A percentile compares a stretch with the other conserved stretches of the same genome.
These are phyloP conservation scores for Teleopsis dalmanni DNA, from an alignment of 1,140 invertebrate species.

Conservation along the genomic window DNA sequence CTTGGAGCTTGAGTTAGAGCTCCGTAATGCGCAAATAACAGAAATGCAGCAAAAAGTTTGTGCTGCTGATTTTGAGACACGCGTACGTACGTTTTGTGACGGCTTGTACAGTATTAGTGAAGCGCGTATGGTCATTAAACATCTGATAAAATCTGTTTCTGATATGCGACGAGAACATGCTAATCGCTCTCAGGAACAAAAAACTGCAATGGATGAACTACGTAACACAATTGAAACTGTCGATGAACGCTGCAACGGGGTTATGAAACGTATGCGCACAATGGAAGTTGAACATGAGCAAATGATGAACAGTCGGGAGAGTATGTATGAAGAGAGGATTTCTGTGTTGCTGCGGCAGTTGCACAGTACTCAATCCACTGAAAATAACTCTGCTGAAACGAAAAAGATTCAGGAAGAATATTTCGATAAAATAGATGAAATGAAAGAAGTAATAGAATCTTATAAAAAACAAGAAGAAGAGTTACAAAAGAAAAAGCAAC, in stretches of 20 bases:
- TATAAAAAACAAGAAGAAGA: constrained; percentile 30
- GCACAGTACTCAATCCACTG: constrained; percentile 19
- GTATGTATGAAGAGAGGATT: constrained; percentile 48
- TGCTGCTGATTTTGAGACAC: constrained; percentile 64
- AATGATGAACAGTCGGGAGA: constrained; percentile 32
- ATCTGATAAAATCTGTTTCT: constrained; percentile 25
- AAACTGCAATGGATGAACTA: constrained; percentile 21
- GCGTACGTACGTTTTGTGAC: constrained; percentile 54
- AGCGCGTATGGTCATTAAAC: constrained; percentile 44
- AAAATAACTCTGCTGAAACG: constrained; percentile 3
- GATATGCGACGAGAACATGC: constrained; percentile 30
- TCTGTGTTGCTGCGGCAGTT: constrained; percentile 34
- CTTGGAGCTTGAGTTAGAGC: constrained; percentile 59
- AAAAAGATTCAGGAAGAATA: constrained; percentile 44
- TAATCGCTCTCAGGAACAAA: constrained; percentile 18
- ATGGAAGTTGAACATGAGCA: constrained; percentile 25
- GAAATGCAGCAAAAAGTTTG: constrained; percentile 79
- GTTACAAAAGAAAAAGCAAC: constrained; percentile 24
- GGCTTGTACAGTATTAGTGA: constrained; percentile 58
- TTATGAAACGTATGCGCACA: constrained; percentile 17
- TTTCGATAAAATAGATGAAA: constrained; percentile 30
- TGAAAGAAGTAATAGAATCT: constrained; percentile 43
- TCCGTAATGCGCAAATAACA: constrained; percentile 70
- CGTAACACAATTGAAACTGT: constrained; percentile 14
- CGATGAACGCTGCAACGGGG: constrained; percentile 14